A percentile compares a stretch with the other conserved stretches of the same genome.
Evolutionary conservation across 2,888 invertebrate species (phyloP).

Genomic region (Sphaeridia pumilis): DNA sequence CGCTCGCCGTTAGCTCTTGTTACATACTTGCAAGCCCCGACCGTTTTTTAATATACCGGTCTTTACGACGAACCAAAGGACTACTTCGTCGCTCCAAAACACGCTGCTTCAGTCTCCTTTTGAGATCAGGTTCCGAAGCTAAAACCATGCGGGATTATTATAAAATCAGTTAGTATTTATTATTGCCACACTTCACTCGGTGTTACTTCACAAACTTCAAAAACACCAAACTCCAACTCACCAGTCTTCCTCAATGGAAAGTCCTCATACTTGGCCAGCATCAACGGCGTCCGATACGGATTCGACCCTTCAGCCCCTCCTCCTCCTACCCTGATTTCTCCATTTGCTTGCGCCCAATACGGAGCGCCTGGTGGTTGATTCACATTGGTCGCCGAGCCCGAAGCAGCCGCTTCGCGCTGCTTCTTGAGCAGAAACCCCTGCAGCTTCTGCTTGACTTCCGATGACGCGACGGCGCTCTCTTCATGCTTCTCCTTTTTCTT

Average conservation of each 20-base stretch:
- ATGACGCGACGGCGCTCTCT: slow-evolving; percentile 90
- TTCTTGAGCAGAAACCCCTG: slow-evolving; percentile 71
- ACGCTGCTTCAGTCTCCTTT: slow-evolving; percentile 84
- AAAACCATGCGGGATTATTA: slow-evolving; percentile 35
- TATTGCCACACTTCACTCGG: too few species aligned
- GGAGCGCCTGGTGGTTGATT: not conserved
- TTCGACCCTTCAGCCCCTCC: slow-evolving; percentile 40
- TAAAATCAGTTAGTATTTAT: too few species aligned
- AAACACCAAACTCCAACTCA: too few species aligned
- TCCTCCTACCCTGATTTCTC: not conserved
- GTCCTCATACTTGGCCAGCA: slow-evolving; percentile 54
- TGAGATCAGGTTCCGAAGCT: slow-evolving; percentile 96
- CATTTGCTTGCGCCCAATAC: too few species aligned
- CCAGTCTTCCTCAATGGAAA: slow-evolving; percentile 92
- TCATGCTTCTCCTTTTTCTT: slow-evolving; percentile 89
- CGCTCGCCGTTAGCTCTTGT: too few species aligned
- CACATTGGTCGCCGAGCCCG: not conserved
- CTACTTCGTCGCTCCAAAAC: slow-evolving; percentile 90
- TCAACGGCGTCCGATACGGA: slow-evolving; percentile 42
- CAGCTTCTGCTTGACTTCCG: slow-evolving; percentile 89
- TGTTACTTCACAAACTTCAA: too few species aligned
- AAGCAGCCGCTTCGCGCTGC: slow-evolving; percentile 54
- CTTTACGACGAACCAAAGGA: slow-evolving; percentile 73
- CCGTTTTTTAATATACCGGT: slow-evolving; percentile 61
- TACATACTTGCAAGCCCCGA: slow-evolving; percentile 50